These are phyloP conservation scores for Diorhabda carinulata DNA, from an alignment of 1,140 invertebrate species.

Conservation along the genomic window DNA sequence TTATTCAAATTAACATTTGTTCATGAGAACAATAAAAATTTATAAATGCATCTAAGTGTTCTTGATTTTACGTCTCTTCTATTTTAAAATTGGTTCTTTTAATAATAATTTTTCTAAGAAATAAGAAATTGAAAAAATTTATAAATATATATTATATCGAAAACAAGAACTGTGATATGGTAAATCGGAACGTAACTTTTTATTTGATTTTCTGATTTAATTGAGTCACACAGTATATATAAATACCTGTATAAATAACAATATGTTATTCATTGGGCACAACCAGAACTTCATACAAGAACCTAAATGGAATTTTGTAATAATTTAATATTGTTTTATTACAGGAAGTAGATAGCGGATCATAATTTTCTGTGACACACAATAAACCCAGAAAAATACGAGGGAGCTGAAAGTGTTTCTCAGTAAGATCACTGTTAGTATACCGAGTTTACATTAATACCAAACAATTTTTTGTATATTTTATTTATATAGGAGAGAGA, in stretches of 20 bases:
- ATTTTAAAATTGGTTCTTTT: no score
- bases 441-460: no score
- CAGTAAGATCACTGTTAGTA: neutral
- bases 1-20: no score
- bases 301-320: slow-evolving; percentile 6
- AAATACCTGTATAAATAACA: slow-evolving; percentile 15
- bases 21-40: no score
- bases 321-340: slow-evolving; percentile 16
- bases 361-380: neutral
- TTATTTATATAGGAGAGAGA: no score
- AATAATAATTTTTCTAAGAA: no score
- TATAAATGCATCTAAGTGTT: no score
- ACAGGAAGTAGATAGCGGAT: slow-evolving; percentile 15
- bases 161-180: no score
- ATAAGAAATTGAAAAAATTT: neutral
- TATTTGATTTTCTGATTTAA: no score
- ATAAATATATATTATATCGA: neutral
- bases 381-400: neutral
- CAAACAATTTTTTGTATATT: no score
- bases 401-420: neutral
- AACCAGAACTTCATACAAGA: slow-evolving; percentile 6
- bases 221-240: neutral
- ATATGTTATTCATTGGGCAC: slow-evolving; percentile 14
- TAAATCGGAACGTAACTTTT: no score
- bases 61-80: no score